Conservation (phyloP, 1,140 invertebrate genomes). For the Amyelois transitella region DNA sequence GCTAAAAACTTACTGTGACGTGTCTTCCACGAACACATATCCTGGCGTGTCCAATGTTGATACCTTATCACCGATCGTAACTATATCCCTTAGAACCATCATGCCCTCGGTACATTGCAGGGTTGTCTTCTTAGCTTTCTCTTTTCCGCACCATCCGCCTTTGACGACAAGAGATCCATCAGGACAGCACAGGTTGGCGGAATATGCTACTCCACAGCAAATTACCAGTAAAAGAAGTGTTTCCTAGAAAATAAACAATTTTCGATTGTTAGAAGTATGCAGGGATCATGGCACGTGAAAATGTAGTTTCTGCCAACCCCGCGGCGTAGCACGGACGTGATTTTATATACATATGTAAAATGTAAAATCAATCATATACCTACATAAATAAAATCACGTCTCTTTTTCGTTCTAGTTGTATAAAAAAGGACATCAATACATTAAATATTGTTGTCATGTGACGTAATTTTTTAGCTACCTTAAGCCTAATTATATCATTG, state of each 20-base stretch:
- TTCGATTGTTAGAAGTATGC: not conserved
- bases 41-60: slow-evolving; percentile 47
- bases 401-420: too few relatives aligned
- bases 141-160: slow-evolving; percentile 30
- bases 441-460: too few relatives aligned
- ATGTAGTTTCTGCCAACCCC: too few relatives aligned
- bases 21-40: slow-evolving; percentile 49
- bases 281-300: not conserved
- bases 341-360: too few relatives aligned
- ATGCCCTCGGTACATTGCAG: slow-evolving; percentile 44
- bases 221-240: slow-evolving; percentile 34
- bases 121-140: slow-evolving; percentile 8
- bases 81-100: slow-evolving; percentile 44
- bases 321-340: too few relatives aligned
- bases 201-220: slow-evolving; percentile 18
- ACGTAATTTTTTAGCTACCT: too few relatives aligned
- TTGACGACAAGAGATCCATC: slow-evolving; percentile 24
- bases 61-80: slow-evolving; percentile 43
- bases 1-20: slow-evolving; percentile 37
- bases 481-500: too few relatives aligned
- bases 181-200: slow-evolving; percentile 36
- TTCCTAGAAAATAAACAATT: slow-evolving; percentile 26
- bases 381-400: too few relatives aligned
- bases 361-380: too few relatives aligned
- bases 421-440: too few relatives aligned